Evolutionary conservation across 2,888 invertebrate genomes (phyloP).

Genomic region (Drosophila pseudotakahashii): DNA sequence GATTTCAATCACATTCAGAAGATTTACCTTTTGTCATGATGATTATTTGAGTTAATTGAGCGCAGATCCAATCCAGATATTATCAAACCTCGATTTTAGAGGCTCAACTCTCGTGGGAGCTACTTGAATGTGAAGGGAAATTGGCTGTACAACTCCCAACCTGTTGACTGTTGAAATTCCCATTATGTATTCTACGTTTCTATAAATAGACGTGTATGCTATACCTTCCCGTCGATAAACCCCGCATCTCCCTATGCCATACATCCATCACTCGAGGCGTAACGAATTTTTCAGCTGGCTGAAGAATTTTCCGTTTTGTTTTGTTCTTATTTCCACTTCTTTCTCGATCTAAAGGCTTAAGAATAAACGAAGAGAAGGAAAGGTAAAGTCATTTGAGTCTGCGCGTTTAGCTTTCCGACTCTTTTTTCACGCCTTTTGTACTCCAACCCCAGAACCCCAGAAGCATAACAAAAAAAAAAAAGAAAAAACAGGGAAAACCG

Average conservation of each 20-base stretch:
- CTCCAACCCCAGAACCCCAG: not conserved
- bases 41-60: constrained; percentile 21
- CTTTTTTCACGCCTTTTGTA: constrained; percentile 45
- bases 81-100: constrained; percentile 1
- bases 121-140: not conserved
- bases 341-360: not conserved
- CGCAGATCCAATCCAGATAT: constrained; percentile 19
- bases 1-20: not conserved
- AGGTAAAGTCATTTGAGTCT: constrained; percentile 53
- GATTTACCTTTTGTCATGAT: not conserved
- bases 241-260: not conserved
- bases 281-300: constrained; percentile 21
- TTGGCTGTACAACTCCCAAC: constrained; percentile 6
- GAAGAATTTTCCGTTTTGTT: constrained; percentile 36
- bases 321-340: not conserved
- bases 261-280: constrained; percentile 25
- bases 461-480: constrained; percentile 16
- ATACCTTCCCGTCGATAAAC: not conserved
- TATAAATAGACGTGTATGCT: constrained; percentile 23
- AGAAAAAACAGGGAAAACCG: constrained; percentile 35
- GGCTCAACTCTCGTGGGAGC: not conserved
- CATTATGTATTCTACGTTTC: constrained; percentile 27
- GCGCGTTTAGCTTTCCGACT: constrained; percentile 63
- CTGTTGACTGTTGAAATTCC: constrained; percentile 24
- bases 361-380: not conserved